Evolutionary conservation across 1,140 invertebrate genomes (phyloP).

Genomic region (Penaeus japonicus): DNA sequence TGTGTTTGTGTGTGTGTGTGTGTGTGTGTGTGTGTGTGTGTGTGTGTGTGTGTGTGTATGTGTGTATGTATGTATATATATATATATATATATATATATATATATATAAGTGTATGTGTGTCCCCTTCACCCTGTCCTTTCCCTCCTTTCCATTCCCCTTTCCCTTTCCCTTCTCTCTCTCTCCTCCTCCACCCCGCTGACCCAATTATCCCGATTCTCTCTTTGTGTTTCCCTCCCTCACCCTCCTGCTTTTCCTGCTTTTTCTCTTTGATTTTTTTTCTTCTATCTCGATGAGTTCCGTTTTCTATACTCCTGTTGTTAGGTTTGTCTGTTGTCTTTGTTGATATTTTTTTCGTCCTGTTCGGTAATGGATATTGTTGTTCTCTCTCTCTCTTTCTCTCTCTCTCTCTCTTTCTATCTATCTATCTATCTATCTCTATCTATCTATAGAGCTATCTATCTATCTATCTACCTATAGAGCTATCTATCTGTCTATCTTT

Average conservation of each 20-base stretch:
- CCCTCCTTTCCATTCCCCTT: not conserved
- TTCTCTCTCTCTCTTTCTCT: too few species aligned
- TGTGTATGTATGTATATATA: conserved; percentile 16
- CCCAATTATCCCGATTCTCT: too few species aligned
- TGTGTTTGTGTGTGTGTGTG: conserved; percentile 14
- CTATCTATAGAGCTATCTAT: too few species aligned
- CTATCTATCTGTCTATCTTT: too few species aligned
- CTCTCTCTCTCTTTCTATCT: too few species aligned
- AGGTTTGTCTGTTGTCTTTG: too few species aligned
- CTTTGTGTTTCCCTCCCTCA: not conserved
- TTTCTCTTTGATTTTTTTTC: not conserved
- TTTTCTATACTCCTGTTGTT: too few species aligned
- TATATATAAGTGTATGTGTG: not conserved
- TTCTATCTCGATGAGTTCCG: not conserved
- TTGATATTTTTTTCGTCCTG: too few species aligned
- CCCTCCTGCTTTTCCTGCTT: too few species aligned
- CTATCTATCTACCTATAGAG: too few species aligned
- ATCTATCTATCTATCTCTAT: too few species aligned
- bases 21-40: conserved; percentile 22
- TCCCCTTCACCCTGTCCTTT: not conserved
- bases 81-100: not conserved
- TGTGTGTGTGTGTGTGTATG: conserved; percentile 20
- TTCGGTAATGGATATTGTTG: too few species aligned
- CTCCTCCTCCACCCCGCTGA: not conserved
- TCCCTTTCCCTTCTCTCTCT: not conserved